Evolutionary conservation across 2,888 invertebrate genomes (phyloP), one percentile per base, ranked within the genome.

Genomic region (Temnothorax ravouxi): DNA sequence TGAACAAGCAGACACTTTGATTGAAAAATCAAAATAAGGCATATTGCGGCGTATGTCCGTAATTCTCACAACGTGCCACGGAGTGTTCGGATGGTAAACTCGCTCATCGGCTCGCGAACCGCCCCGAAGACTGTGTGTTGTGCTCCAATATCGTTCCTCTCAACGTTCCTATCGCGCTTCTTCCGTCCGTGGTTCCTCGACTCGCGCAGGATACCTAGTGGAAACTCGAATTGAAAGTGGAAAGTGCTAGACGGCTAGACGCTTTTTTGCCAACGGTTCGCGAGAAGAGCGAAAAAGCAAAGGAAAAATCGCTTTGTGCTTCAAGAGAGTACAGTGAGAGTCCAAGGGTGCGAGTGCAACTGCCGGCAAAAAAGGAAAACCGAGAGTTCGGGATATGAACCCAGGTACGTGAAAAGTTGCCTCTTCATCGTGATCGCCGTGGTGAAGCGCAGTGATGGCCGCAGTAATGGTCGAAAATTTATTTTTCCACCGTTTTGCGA

Each of bases 331-430:
- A 87, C 83, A 87, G 90, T 80, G 79, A 80, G 56, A 80, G 59
- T 21, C 25, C 25, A 41, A 80, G 66, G 79, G 71, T 86, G 88
- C 85, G n/a, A 77, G 74, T 71, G 82, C 74, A 74, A 67, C 89
- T 88, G 87, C 87, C 85, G 38, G 71, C 67, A 84, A 64, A 83
- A 84, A 89, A 6, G 88, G 89, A 87, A 93, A 93, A 92, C 92
- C 91, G 93, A 92, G 91, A 93, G 91, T 90, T 86, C 86, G 92
- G 94, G 94, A 94, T 94, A 94, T 94, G 94, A 93, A 92, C 94
- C 93, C 94, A 94, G 94, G 94, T 94, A 93, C 88, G 94, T 93
- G 91, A 71, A 66, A 44, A 66, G 66, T 75, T 47, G 2, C n/a
- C 25, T n/a, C 38, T 5, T 41, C 83, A 21, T 25, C n/a, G 8